A percentile compares a stretch with the other conserved stretches of the same genome.
These are phyloP conservation scores for Volucella zonaria DNA, from an alignment of 2,888 invertebrate species.

Conservation along the genomic window DNA sequence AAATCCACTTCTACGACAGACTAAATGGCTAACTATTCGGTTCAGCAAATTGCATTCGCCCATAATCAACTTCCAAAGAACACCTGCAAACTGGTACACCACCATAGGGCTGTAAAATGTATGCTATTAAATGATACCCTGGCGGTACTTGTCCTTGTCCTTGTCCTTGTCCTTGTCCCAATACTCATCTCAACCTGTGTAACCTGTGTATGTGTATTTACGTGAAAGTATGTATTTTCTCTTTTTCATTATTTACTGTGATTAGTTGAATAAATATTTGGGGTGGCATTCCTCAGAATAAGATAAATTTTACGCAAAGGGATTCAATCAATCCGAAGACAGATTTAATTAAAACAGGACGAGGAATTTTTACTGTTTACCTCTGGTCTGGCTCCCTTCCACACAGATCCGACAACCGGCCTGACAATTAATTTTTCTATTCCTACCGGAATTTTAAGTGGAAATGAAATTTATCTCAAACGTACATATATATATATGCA, in stretches of 20 bases:
- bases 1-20: no score
- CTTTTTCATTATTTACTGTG: slow-evolving; percentile 2
- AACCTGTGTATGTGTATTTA: not conserved
- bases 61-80: slow-evolving; percentile 6
- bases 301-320: not conserved
- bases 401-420: not conserved
- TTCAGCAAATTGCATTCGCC: slow-evolving; percentile 32
- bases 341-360: slow-evolving; percentile 19
- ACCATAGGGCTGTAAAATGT: not conserved
- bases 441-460: not conserved
- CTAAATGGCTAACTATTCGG: not conserved
- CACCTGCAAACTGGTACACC: slow-evolving; percentile 15
- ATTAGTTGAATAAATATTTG: slow-evolving; percentile 23
- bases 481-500: no score
- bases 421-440: slow-evolving; percentile 17
- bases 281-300: not conserved
- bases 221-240: not conserved
- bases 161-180: slow-evolving; percentile 11
- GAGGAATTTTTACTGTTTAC: not conserved
- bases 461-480: slow-evolving; percentile 14
- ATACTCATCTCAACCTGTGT: not conserved
- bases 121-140: slow-evolving; percentile 11
- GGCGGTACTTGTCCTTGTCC: slow-evolving; percentile 4
- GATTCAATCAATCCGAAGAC: slow-evolving; percentile 13
- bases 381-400: not conserved